phyloP scores from a whole-genome alignment of 2,113 vertebrate genomes.

The Sylvietta virens region DNA sequence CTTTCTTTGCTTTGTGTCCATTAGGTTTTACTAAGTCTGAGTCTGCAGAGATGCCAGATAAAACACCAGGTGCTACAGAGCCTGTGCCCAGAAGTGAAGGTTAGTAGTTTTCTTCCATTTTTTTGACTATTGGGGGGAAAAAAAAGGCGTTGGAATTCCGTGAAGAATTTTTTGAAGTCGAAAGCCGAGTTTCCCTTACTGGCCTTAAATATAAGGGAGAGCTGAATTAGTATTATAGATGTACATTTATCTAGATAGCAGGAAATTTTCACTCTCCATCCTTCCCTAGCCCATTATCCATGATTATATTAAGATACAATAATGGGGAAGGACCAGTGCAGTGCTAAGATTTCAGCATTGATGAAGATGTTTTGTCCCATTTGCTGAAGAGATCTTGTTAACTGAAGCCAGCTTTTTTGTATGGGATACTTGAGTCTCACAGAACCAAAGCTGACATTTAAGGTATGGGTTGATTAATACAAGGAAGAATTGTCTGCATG shows the following conservation, averaged over 20 bases:
- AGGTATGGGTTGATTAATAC: not conserved
- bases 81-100: constrained; percentile 9
- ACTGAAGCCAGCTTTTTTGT: not conserved
- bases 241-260: not conserved
- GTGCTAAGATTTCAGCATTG: not conserved
- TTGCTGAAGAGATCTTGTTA: not conserved
- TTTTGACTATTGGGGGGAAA: not conserved
- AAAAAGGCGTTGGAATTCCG: not conserved
- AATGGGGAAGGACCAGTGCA: not conserved
- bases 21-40: constrained; percentile 28
- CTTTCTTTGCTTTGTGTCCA: constrained; percentile 43
- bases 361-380: not conserved
- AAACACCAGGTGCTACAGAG: constrained; percentile 49
- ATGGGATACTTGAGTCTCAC: not conserved
- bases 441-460: not conserved
- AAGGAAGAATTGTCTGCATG: not conserved
- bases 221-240: not conserved
- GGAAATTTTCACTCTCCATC: not conserved
- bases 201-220: not conserved
- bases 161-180: not conserved
- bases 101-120: not conserved
- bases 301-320: not conserved
- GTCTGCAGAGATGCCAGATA: constrained; percentile 56
- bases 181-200: not conserved
- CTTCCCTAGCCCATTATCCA: not conserved